Evolutionary conservation across 2,797 vertebrate species (phyloP).

Genomic region (Pitangus sulphuratus): DNA sequence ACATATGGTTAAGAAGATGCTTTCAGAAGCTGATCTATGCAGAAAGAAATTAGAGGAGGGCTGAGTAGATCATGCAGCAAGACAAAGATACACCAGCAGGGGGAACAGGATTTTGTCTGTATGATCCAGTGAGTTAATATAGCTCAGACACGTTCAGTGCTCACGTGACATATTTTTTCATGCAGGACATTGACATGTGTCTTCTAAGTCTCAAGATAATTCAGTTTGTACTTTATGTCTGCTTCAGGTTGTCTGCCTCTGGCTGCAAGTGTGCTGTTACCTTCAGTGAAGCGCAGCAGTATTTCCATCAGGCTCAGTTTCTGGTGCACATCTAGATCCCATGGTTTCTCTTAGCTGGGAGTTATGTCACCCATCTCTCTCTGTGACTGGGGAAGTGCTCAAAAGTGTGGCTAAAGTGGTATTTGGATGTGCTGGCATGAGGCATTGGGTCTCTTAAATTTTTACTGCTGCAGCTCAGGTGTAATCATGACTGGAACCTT

Average conservation of each 20-base stretch:
- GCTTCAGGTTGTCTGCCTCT: not conserved
- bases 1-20: not conserved
- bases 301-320: not conserved
- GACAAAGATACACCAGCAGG: not conserved
- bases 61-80: not conserved
- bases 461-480: not conserved
- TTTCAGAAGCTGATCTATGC: not conserved
- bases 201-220: not conserved
- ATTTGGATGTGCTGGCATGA: not conserved
- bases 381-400: not conserved
- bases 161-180: not conserved
- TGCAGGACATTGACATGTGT: not conserved
- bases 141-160: not conserved
- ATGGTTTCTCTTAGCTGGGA: not conserved
- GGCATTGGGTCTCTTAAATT: not conserved
- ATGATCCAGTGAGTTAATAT: not conserved
- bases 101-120: not conserved
- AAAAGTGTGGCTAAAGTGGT: not conserved
- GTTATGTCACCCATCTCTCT: not conserved
- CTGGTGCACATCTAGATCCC: not conserved
- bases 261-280: not conserved
- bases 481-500: not conserved
- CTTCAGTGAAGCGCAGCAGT: not conserved
- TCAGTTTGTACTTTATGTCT: not conserved
- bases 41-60: not conserved